Percentiles rank a stretch among this genome's conserved stretches.
phyloP scores from a whole-genome alignment of 2,113 vertebrate species.

The Scophthalmus maximus region DNA sequence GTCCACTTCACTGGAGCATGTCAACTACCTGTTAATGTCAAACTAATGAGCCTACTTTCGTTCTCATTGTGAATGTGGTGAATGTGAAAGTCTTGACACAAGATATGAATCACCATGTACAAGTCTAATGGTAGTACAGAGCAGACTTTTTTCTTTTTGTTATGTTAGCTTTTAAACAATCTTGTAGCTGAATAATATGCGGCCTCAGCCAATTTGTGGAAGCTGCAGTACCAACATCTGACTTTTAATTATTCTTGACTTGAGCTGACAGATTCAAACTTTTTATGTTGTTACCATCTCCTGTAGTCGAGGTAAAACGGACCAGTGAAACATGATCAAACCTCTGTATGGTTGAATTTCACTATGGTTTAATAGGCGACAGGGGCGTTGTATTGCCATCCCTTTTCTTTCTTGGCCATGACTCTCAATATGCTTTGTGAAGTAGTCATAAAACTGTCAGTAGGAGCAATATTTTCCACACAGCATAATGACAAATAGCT shows the following conservation, averaged over 20 bases:
- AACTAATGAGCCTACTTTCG: conserved; percentile 83
- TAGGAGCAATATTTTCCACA: conserved; percentile 69
- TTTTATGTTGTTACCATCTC: conserved; percentile 6
- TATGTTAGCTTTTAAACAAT: conserved; percentile 15
- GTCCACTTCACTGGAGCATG: conserved; percentile 79
- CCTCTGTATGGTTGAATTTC: conserved; percentile 63
- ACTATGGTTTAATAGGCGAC: conserved; percentile 60
- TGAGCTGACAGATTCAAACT: conserved; percentile 12
- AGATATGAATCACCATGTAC: conserved; percentile 30
- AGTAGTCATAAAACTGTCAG: conserved; percentile 74
- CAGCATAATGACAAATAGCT: conserved; percentile 64
- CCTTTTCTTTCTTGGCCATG: conserved; percentile 61
- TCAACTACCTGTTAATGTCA: conserved; percentile 86
- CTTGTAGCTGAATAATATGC: conserved; percentile 16
- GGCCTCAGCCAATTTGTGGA: conserved; percentile 7
- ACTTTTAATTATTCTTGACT: conserved; percentile 1
- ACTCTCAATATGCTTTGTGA: conserved; percentile 63
- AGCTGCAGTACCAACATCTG: conserved; percentile 14
- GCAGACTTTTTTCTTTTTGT: background rate
- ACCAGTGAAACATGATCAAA: conserved; percentile 51
- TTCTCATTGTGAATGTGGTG: conserved; percentile 77
- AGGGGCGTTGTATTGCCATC: conserved; percentile 69
- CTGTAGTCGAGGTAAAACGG: conserved; percentile 19
- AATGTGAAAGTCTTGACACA: conserved; percentile 47
- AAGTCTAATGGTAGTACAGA: conserved; percentile 3